Percentiles rank a stretch among this genome's conserved stretches.
Conservation (phyloP, 2,113 vertebrate genomes). For the Nycticryphes semicollaris region DNA sequence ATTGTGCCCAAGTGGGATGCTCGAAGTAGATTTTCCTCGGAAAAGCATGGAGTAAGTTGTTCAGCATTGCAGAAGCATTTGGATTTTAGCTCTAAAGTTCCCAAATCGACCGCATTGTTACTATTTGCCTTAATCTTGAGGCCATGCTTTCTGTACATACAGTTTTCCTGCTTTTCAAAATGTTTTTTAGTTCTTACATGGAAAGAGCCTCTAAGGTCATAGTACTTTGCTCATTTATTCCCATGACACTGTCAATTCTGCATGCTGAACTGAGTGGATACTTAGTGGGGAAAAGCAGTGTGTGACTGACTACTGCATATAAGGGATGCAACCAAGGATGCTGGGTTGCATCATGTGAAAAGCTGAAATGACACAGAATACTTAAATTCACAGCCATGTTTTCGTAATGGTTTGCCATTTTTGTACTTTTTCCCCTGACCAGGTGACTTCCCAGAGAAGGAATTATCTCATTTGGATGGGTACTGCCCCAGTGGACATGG, state of each 20-base stretch:
- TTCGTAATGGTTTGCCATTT: background rate
- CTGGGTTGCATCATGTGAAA: background rate
- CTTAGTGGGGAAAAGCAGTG: background rate
- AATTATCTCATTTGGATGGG: background rate
- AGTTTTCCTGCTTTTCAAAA: background rate
- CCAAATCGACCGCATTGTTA: background rate
- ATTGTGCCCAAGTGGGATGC: background rate
- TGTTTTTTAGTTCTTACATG: background rate
- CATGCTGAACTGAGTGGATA: background rate
- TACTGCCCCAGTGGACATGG: rapidly evolving
- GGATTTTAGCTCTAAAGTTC: background rate
- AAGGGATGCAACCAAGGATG: background rate
- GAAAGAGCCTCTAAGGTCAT: background rate
- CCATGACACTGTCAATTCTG: rapidly evolving
- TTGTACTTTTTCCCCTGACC: background rate
- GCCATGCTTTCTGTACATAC: background rate
- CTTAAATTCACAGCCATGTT: background rate
- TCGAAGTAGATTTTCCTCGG: background rate
- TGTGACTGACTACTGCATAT: background rate
- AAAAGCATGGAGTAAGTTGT: background rate
- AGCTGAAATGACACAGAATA: background rate
- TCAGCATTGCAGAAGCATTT: background rate
- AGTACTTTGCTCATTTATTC: background rate
- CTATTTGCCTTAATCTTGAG: background rate
- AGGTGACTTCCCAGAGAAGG: background rate